Conservation (phyloP, 2,888 invertebrate species). For the Altica lythri region DNA sequence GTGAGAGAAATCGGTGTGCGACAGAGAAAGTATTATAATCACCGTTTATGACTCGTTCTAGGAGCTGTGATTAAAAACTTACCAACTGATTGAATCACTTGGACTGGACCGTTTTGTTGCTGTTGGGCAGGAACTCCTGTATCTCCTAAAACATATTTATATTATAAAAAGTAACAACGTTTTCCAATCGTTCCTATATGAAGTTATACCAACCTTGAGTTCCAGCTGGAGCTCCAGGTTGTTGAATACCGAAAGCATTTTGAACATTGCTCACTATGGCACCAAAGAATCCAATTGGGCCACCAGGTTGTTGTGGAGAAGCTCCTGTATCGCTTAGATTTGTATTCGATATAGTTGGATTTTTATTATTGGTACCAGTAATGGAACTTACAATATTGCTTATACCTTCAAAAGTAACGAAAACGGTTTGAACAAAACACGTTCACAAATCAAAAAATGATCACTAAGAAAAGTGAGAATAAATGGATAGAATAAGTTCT, state of each 20-base stretch:
- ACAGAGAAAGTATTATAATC: no score
- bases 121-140: conserved; percentile 25
- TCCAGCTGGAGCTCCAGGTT: conserved; percentile 20
- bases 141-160: conserved; percentile 28
- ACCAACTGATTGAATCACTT: conserved; percentile 38
- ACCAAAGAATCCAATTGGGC: conserved; percentile 26
- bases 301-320: conserved; percentile 2
- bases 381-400: conserved; percentile 37
- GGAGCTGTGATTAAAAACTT: no score
- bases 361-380: conserved; percentile 28
- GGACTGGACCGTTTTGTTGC: conserved; percentile 34
- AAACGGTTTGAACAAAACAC: no score
- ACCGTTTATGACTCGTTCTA: no score
- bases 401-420: conserved; percentile 35
- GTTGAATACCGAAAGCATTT: conserved; percentile 34
- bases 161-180: conserved; percentile 8
- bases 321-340: conserved; percentile 39
- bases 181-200: no score
- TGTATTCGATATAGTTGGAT: conserved; percentile 33
- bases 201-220: conserved; percentile 36
- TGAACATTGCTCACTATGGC: conserved; percentile 37
- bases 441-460: not conserved
- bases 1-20: no score
- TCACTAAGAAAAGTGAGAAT: no score
- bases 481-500: no score